These are phyloP conservation scores for Melanophora roralis DNA, from an alignment of 2,888 invertebrate species.

Conservation along the genomic window DNA sequence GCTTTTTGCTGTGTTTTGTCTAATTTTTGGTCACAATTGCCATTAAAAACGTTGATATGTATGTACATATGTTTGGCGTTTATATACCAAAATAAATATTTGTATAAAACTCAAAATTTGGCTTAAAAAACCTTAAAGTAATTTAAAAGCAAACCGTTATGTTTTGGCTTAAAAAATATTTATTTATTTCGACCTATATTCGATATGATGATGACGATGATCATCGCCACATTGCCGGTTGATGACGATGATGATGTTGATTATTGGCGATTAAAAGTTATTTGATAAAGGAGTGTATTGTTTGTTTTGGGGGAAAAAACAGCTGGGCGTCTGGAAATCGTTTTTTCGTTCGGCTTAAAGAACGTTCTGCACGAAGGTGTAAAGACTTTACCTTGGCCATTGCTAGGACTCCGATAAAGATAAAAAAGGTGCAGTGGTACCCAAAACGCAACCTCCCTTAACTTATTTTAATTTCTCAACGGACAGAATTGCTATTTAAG, in stretches of 20 bases:
- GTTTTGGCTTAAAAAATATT: slow-evolving; percentile 49
- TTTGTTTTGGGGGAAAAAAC: no score
- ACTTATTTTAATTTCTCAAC: no score
- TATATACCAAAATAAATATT: slow-evolving; percentile 15
- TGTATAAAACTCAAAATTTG: slow-evolving; percentile 34
- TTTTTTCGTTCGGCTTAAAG: no score
- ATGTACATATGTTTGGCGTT: no score
- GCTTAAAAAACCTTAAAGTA: slow-evolving; percentile 10
- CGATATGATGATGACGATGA: slow-evolving; percentile 42
- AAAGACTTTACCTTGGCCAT: no score
- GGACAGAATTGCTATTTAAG: no score
- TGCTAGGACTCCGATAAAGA: no score
- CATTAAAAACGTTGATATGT: background rate
- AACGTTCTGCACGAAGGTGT: no score
- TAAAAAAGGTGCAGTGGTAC: no score
- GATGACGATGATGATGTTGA: slow-evolving; percentile 16
- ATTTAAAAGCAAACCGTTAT: slow-evolving; percentile 52
- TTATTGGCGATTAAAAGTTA: slow-evolving; percentile 6
- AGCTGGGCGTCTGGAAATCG: no score
- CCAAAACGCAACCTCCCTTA: no score
- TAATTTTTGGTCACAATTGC: slow-evolving; percentile 11
- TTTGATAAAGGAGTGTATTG: slow-evolving; percentile 11
- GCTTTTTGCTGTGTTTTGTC: slow-evolving; percentile 2
- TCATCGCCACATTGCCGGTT: slow-evolving; percentile 14
- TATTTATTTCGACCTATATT: slow-evolving; percentile 59